A percentile compares a stretch with the other conserved stretches of the same genome.
Evolutionary conservation across 2,888 invertebrate species (phyloP).

Genomic region (Cryptophagus acutangulus): DNA sequence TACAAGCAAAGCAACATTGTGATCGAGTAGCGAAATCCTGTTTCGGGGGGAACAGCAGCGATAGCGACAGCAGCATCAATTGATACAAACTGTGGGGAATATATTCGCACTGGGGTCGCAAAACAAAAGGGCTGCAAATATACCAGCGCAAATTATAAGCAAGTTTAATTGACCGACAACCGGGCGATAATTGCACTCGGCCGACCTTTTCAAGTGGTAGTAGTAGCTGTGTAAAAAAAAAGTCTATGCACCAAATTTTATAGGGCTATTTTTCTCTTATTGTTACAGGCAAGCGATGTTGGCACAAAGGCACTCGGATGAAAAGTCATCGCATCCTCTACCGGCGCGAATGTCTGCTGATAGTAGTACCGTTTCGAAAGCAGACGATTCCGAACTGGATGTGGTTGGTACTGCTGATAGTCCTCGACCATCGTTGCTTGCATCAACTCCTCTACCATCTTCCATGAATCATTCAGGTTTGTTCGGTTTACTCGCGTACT

Average conservation of each 20-base stretch:
- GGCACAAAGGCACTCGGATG: conserved; percentile 53
- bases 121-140: conserved; percentile 4
- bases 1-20: not conserved
- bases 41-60: not conserved
- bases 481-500: no score
- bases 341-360: conserved; percentile 49
- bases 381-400: conserved; percentile 82
- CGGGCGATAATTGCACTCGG: conserved; percentile 35
- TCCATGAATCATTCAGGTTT: conserved; percentile 41
- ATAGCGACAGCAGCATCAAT: no score
- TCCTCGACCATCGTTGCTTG: conserved; percentile 60
- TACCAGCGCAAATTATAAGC: conserved; percentile 27
- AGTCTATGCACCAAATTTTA: conserved; percentile 24
- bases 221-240: no score
- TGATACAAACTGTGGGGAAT: conserved; percentile 4
- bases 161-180: conserved; percentile 39
- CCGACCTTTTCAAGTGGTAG: conserved; percentile 30
- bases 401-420: conserved; percentile 85
- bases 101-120: conserved; percentile 3
- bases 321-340: conserved; percentile 51
- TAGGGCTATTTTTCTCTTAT: conserved; percentile 27
- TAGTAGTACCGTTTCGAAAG: conserved; percentile 56
- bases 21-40: conserved; percentile 4
- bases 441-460: conserved; percentile 41
- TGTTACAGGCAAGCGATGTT: conserved; percentile 71